Base-by-base conservation (phyloP, 2,888 invertebrate species). In the Morpho achilles region DNA sequence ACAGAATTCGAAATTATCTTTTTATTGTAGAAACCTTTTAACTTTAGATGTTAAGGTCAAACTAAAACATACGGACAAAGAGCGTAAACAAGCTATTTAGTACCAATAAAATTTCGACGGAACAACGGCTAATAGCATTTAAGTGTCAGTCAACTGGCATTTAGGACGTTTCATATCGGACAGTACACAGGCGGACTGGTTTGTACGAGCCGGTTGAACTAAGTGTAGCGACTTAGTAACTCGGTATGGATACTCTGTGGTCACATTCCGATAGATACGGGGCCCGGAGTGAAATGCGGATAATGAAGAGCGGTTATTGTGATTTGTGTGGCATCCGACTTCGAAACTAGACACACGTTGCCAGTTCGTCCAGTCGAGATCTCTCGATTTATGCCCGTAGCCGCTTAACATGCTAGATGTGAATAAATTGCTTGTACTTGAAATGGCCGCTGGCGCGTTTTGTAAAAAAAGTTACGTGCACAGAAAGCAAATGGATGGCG, bases 291-390 rank as follows among this genome's bases (percentile, higher is more conserved):
- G 84, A 86, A 86, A 87, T 83, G 86, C 74, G 84, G 82, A 82
- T 87, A 87, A 89, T 87, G 88, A 88, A 88, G 85, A 84, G 80
- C 74, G 78, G 76, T 87, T 84, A 83, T 84, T 85, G 84, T 85
- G 87, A 87, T 87, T 84, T 86, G 85, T 85, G 82, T 75, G 80
- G 80, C 79, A 78, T 83, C 78, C 72, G 63, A 76, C 69, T 76
- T 77, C 73, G 68, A 73, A 74, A 75, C 76, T 77, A 77, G 79
- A 77, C 74, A 72, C 73, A 69, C 66, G 47, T 62, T 64, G 68
- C 63, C 22, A 67, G 63, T 64, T 65, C 64, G 67, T 32, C 32
- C 32, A 32, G 32, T 32, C 63, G 58, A 62, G 65, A 67, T 68
- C 66, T 61, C 51, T 67, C 67, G 71, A 74, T 75, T 73, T 75